Evolutionary conservation across 1,140 invertebrate genomes (phyloP).

Genomic region (Pseudomyrmex dendroicus): DNA sequence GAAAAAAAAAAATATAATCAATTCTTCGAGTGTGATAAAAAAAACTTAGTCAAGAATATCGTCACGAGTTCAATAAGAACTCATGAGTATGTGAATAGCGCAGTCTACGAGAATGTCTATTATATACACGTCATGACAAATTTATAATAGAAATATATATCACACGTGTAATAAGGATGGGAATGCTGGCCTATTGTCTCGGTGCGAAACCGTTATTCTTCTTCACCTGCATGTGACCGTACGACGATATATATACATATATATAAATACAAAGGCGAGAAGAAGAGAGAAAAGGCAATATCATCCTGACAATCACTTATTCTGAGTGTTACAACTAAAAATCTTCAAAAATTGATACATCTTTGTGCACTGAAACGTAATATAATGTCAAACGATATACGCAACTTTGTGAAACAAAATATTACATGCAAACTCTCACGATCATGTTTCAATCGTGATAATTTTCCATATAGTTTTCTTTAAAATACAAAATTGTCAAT

Average conservation of each 20-base stretch:
- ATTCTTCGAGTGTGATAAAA: neutral
- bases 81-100: neutral
- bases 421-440: no score
- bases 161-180: slow-evolving; percentile 1
- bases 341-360: no score
- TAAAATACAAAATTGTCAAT: no score
- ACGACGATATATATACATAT: slow-evolving; percentile 12
- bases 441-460: no score
- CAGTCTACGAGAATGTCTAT: neutral
- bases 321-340: no score
- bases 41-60: neutral
- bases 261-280: no score
- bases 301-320: slow-evolving; percentile 28
- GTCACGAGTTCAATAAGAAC: neutral
- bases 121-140: neutral
- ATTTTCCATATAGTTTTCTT: no score
- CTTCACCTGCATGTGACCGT: slow-evolving; percentile 39
- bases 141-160: slow-evolving; percentile 4
- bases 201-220: slow-evolving; percentile 20
- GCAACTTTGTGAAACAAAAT: no score
- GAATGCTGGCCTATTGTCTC: slow-evolving; percentile 27
- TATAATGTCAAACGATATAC: no score
- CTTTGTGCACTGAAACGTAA: no score
- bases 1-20: neutral
- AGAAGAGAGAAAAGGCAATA: slow-evolving; percentile 19